Percentiles rank a stretch among this genome's conserved stretches.
These are phyloP conservation scores for Graptemys geographica DNA, from an alignment of 2,797 vertebrate genomes.

Conservation along the genomic window DNA sequence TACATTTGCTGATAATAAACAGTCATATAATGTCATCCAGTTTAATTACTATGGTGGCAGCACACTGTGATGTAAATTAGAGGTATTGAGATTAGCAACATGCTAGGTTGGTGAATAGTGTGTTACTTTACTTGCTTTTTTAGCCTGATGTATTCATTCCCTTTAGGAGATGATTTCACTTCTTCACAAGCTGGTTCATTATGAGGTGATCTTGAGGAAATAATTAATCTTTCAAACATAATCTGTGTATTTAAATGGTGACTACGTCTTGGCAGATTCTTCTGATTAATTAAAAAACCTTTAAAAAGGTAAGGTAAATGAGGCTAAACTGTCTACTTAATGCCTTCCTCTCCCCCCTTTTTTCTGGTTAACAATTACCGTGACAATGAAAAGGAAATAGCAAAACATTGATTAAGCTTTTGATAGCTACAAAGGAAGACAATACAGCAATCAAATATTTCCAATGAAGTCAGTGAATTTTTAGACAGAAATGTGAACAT, in stretches of 20 bases:
- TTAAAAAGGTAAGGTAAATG: rapidly evolving
- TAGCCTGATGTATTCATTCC: not conserved
- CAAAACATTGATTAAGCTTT: not conserved
- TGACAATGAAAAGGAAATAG: not conserved
- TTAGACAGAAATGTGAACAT: not conserved
- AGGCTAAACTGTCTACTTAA: not conserved
- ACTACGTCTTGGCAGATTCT: not conserved
- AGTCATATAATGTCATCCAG: conserved; percentile 49
- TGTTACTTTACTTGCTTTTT: conserved; percentile 5
- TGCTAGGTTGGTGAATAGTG: not conserved
- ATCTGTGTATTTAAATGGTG: not conserved
- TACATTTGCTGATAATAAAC: conserved; percentile 54
- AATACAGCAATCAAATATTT: not conserved
- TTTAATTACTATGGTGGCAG: conserved; percentile 50
- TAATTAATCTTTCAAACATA: not conserved
- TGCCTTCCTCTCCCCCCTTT: not conserved
- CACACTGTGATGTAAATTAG: conserved; percentile 67
- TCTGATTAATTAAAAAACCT: not conserved
- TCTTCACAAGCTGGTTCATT: not conserved
- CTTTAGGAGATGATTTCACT: conserved; percentile 23
- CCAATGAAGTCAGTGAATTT: too few species aligned
- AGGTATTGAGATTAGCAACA: conserved; percentile 34
- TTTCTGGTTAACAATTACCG: not conserved
- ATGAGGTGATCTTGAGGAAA: not conserved
- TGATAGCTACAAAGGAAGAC: not conserved